Base-by-base conservation (phyloP, 2,113 vertebrate species). In the Larimichthys polyactis region DNA sequence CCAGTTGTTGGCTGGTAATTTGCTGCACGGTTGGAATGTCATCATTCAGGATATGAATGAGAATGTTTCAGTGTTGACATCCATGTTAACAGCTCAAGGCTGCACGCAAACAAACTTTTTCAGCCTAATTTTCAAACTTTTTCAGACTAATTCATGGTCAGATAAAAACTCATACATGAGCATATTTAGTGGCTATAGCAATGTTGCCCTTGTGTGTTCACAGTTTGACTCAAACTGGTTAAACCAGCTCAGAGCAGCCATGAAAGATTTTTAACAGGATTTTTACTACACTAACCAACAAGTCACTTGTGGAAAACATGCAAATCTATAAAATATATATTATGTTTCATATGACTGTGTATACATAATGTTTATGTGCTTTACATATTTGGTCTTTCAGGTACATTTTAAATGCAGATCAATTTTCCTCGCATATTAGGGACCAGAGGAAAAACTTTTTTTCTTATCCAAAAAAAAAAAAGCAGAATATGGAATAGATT, bases 11-110 rank as follows among this genome's bases (percentile, higher is more conserved):
- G 79, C 63, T 83, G 66, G 32, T 76, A 55, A 87, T 71, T 62
- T 68, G 46, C 2, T 54, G 63, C 55, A 63, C 54, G 75, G 60
- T 71, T 88, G 90, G 87, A 92, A 91, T 92, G 91, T 68, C 67
- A 80, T 80, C 82, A 74, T 75, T 81, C 90, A 82, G 86, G 84
- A 89, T 62, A 7, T 44, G 16, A 16, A 57, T 54, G 58, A 52
- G 55, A 79, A 58, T 22, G 52, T 60, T 80, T 71, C 24, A 36
- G 24, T 22, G 0, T 32, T 83, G 44, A 71, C 46, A 40, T 65
- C 9, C 12, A 9, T 51, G 51, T 55, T 27, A 19, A 66, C 22
- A 66, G 48, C 54, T 11, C 32, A 46, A 12, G 24, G 59, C 24
- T n/a, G 10, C 22, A 20, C 24, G 7, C 12, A 73, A 40, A 0